phyloP scores from a whole-genome alignment of 2,797 vertebrate species.

The Coregonus sp. region DNA sequence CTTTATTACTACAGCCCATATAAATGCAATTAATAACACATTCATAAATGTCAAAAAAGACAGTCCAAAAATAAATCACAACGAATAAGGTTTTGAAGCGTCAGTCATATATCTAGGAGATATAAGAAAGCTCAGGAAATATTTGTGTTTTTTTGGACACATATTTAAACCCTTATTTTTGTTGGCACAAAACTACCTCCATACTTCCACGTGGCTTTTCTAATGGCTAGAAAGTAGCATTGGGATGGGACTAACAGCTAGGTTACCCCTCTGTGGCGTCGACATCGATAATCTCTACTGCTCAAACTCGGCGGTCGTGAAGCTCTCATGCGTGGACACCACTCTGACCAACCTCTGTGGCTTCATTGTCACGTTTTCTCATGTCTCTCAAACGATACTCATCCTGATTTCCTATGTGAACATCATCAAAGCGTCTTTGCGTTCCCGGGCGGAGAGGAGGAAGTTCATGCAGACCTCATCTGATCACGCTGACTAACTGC shows the following conservation, averaged over 20 bases:
- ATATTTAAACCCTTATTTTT: too few species aligned
- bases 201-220: slow-evolving; percentile 44
- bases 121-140: too few species aligned
- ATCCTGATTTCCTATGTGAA: slow-evolving; percentile 54
- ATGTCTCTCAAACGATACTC: background rate
- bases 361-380: slow-evolving; percentile 43
- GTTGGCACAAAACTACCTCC: too few species aligned
- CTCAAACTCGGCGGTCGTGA: slow-evolving; percentile 48
- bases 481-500: slow-evolving; percentile 58
- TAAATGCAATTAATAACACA: too few species aligned
- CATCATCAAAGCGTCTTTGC: slow-evolving; percentile 53
- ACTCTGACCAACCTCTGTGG: slow-evolving; percentile 57
- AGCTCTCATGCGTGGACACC: slow-evolving; percentile 53
- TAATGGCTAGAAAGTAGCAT: slow-evolving; percentile 30
- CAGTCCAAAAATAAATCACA: too few species aligned
- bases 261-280: slow-evolving; percentile 54
- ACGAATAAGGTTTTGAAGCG: too few species aligned
- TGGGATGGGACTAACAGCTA: slow-evolving; percentile 31
- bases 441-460: slow-evolving; percentile 32
- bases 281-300: slow-evolving; percentile 63
- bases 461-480: slow-evolving; percentile 72
- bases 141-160: too few species aligned
- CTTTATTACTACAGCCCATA: too few species aligned
- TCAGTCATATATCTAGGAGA: too few species aligned
- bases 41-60: too few species aligned